Percentiles rank a stretch among this genome's conserved stretches.
These are phyloP conservation scores for Cyanistes caeruleus DNA, from an alignment of 2,113 vertebrate species.

Conservation along the genomic window DNA sequence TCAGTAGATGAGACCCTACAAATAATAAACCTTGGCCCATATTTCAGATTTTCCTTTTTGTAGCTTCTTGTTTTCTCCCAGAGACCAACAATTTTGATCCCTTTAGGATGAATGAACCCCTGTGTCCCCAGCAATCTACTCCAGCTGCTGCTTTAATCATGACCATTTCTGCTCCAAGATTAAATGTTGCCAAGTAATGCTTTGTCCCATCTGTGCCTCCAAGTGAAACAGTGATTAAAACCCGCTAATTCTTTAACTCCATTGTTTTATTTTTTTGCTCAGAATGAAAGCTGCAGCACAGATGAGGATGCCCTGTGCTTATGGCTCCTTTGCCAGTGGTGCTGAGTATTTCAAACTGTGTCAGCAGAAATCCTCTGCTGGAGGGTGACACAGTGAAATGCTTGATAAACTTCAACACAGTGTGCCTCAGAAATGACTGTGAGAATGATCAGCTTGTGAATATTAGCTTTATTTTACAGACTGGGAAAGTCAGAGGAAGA, in stretches of 20 bases:
- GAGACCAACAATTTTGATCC: not conserved
- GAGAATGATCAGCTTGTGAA: not conserved
- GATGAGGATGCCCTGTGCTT: slow-evolving; percentile 17
- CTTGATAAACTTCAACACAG: not conserved
- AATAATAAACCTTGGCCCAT: not conserved
- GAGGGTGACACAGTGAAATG: not conserved
- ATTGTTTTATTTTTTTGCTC: slow-evolving; percentile 45
- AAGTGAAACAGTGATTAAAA: slow-evolving; percentile 64
- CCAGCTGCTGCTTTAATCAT: slow-evolving; percentile 61
- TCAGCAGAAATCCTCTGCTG: slow-evolving; percentile 13
- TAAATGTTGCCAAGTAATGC: slow-evolving; percentile 47
- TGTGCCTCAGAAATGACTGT: not conserved
- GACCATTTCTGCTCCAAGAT: slow-evolving; percentile 53
- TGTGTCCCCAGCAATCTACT: slow-evolving; percentile 12
- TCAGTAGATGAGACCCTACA: not conserved
- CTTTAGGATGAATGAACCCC: slow-evolving; percentile 20
- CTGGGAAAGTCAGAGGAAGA: slow-evolving; percentile 8
- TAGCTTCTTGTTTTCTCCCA: not conserved
- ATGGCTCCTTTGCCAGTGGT: not conserved
- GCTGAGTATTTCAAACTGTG: not conserved
- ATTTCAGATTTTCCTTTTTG: not conserved
- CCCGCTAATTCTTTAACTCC: slow-evolving; percentile 57
- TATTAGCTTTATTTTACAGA: slow-evolving; percentile 14
- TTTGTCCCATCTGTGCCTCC: slow-evolving; percentile 49
- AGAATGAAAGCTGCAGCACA: slow-evolving; percentile 44